These are phyloP conservation scores for Entomyzon cyanotis DNA, from an alignment of 2,113 vertebrate genomes.

Conservation along the genomic window DNA sequence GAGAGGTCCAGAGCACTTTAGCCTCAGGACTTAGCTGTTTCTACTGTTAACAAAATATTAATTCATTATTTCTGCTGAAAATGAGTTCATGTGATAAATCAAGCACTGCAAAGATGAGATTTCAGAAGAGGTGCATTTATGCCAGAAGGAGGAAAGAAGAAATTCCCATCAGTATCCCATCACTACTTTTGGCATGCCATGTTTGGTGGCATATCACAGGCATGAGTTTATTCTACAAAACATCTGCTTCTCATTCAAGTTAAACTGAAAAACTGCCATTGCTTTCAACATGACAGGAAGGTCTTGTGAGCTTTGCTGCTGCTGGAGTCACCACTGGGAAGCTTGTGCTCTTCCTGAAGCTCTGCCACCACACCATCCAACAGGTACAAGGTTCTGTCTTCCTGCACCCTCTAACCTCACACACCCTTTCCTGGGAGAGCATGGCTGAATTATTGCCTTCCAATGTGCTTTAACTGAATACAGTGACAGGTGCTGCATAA, in stretches of 20 bases:
- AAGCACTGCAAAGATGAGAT: not conserved
- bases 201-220: not conserved
- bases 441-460: not conserved
- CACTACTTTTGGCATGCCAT: not conserved
- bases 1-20: not conserved
- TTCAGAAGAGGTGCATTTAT: not conserved
- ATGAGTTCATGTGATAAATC: not conserved
- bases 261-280: not conserved
- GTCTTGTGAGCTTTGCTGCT: not conserved
- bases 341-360: not conserved
- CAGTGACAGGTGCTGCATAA: not conserved
- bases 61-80: not conserved
- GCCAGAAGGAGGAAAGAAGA: not conserved
- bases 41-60: not conserved
- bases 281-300: not conserved
- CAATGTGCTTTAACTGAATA: not conserved
- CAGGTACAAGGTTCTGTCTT: not conserved
- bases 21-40: not conserved
- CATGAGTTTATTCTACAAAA: not conserved
- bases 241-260: rapidly evolving
- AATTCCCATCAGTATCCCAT: not conserved
- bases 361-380: not conserved
- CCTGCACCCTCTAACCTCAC: not conserved
- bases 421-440: not conserved
- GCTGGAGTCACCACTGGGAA: not conserved